Conservation (phyloP, 30 jellyfish, hydroid and myxozoan genomes). For the Catostylus mosaicus region DNA sequence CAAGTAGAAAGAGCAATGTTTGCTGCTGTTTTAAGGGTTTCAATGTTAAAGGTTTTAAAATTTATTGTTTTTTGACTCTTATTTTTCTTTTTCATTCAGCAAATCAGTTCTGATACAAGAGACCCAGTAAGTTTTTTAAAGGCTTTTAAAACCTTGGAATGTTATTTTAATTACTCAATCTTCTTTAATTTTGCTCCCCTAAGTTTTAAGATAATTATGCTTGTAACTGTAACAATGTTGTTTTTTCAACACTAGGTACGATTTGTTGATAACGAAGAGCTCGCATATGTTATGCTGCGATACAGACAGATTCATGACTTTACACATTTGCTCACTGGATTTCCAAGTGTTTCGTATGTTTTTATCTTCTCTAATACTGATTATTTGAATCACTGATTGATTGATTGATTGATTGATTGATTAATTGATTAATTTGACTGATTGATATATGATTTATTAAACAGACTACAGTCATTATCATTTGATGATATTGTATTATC, state of each 20-base stretch:
- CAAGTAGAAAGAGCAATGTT: too few species aligned
- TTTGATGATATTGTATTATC: too few species aligned
- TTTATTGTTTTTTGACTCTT: too few species aligned
- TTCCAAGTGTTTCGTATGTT: constrained; percentile 77
- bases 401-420: background rate
- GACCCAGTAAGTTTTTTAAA: constrained; percentile 63
- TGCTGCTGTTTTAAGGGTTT: too few species aligned
- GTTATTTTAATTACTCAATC: background rate
- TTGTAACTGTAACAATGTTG: background rate
- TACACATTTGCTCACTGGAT: constrained; percentile 81
- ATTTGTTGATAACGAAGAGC: constrained; percentile 87
- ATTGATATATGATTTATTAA: background rate
- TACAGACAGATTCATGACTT: constrained; percentile 97
- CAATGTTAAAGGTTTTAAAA: too few species aligned
- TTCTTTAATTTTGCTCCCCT: background rate
- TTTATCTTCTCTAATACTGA: too few species aligned
- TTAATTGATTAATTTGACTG: background rate
- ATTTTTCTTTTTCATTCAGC: constrained; percentile 20
- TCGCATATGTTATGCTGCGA: constrained; percentile 95
- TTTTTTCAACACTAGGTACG: constrained; percentile 51
- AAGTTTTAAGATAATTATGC: background rate
- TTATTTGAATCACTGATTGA: too few species aligned
- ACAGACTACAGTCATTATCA: background rate
- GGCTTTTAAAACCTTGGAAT: background rate
- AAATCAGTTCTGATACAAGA: constrained; percentile 80